Conservation (phyloP, 2,797 vertebrate genomes). For the Oceanodroma leucorhoa region DNA sequence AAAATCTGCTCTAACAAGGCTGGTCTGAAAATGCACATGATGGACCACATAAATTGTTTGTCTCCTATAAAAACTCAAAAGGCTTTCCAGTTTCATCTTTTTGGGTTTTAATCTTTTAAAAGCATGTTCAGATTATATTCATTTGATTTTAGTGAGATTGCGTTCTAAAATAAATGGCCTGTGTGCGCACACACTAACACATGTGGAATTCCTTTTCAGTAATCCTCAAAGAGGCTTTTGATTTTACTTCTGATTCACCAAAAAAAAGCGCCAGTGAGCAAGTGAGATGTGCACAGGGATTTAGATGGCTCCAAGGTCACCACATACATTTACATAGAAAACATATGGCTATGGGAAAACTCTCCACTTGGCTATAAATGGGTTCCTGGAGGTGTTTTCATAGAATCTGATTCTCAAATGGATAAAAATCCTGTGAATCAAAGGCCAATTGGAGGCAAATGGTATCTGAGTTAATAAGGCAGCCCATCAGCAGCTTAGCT, state of each 20-base stretch:
- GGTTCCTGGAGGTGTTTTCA: slow-evolving; percentile 58
- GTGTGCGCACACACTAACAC: slow-evolving; percentile 73
- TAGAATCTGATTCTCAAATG: slow-evolving; percentile 12
- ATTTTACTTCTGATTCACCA: slow-evolving; percentile 77
- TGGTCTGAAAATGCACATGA: slow-evolving; percentile 50
- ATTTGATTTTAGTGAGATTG: slow-evolving; percentile 73
- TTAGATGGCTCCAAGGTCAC: slow-evolving; percentile 77
- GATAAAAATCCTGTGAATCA: slow-evolving; percentile 43
- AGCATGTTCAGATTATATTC: slow-evolving; percentile 77
- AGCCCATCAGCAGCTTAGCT: background rate
- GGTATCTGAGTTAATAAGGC: background rate
- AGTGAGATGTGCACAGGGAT: slow-evolving; percentile 76
- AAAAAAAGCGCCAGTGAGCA: slow-evolving; percentile 62
- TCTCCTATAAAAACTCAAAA: slow-evolving; percentile 77
- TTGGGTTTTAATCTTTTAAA: slow-evolving; percentile 81
- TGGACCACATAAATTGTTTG: slow-evolving; percentile 72
- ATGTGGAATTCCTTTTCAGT: slow-evolving; percentile 83
- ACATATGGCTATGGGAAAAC: slow-evolving; percentile 73
- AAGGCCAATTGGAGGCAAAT: slow-evolving; percentile 24
- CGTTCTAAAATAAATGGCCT: slow-evolving; percentile 73
- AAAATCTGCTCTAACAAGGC: slow-evolving; percentile 23
- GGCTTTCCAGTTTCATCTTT: slow-evolving; percentile 72
- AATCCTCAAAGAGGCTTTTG: slow-evolving; percentile 84
- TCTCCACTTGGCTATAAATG: slow-evolving; percentile 34
- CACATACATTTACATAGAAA: slow-evolving; percentile 73